Conservation (phyloP, 2,888 invertebrate species). For the Laspeyria flexula region DNA sequence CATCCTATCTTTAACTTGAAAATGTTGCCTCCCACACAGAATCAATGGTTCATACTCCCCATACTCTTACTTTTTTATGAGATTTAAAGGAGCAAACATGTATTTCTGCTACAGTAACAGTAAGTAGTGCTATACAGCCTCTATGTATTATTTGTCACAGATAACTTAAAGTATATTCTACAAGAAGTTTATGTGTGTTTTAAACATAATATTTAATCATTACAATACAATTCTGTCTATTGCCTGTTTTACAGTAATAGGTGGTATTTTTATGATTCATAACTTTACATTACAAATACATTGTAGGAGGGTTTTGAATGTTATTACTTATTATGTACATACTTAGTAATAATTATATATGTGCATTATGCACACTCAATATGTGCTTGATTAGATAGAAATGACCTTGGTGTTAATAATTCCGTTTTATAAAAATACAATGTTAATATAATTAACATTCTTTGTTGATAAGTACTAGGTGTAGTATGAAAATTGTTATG, state of each 20-base stretch:
- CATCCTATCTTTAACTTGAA: slow-evolving; percentile 34
- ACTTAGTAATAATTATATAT: too few relatives aligned
- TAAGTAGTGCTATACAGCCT: slow-evolving; percentile 14
- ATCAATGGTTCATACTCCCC: slow-evolving; percentile 44
- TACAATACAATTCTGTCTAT: too few relatives aligned
- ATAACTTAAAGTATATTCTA: background rate
- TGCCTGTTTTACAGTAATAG: too few relatives aligned
- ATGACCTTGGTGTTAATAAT: background rate
- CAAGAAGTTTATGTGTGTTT: too few relatives aligned
- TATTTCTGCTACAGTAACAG: slow-evolving; percentile 25
- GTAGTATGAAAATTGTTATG: too few relatives aligned
- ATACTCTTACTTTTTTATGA: slow-evolving; percentile 11
- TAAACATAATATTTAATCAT: too few relatives aligned
- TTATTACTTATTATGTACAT: too few relatives aligned
- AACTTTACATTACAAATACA: too few relatives aligned
- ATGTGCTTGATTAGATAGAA: background rate
- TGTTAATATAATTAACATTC: background rate
- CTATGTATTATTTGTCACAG: background rate
- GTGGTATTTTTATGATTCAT: too few relatives aligned
- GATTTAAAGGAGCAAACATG: slow-evolving; percentile 25
- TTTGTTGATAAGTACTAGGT: background rate
- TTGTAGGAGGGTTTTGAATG: too few relatives aligned
- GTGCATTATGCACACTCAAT: background rate
- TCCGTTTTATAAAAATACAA: background rate
- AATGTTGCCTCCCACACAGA: slow-evolving; percentile 50